Evolutionary conservation across 2,888 invertebrate species (phyloP).

Genomic region (Ditula angustiorana): DNA sequence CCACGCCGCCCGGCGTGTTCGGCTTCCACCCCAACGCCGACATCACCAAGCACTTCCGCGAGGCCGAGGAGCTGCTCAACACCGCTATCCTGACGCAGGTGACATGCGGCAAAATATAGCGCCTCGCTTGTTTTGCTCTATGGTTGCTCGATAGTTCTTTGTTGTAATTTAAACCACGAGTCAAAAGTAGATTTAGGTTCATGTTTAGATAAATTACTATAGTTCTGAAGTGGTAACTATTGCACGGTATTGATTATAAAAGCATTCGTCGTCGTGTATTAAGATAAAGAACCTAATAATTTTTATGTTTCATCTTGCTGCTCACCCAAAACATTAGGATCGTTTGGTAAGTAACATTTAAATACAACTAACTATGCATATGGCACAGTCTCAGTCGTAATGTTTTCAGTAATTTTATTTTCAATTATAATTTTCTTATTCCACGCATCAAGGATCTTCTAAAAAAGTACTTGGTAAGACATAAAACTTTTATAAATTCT

Average conservation of each 20-base stretch:
- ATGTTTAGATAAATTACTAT: no score
- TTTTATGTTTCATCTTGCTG: background rate
- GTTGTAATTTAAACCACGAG: no score
- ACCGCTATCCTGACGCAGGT: slow-evolving; percentile 93
- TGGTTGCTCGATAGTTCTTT: no score
- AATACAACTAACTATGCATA: background rate
- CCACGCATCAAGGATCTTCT: slow-evolving; percentile 76
- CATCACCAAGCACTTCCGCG: slow-evolving; percentile 95
- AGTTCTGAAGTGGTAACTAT: no score
- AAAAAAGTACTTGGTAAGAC: slow-evolving; percentile 73
- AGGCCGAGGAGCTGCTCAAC: slow-evolving; percentile 90
- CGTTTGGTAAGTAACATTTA: slow-evolving; percentile 68
- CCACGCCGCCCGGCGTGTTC: slow-evolving; percentile 93
- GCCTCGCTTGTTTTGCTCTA: no score
- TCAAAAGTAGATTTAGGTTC: no score
- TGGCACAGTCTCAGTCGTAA: background rate
- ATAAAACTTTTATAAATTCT: slow-evolving; percentile 28
- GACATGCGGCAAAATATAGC: no score
- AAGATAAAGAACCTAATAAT: background rate
- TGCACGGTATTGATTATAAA: no score
- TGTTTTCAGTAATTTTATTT: background rate
- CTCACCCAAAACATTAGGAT: slow-evolving; percentile 57
- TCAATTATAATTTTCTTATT: slow-evolving; percentile 48
- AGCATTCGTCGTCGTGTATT: no score
- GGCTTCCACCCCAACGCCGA: slow-evolving; percentile 97